These are phyloP conservation scores for Forbesichthys agassizii DNA, from an alignment of 2,113 vertebrate genomes.

Conservation along the genomic window DNA sequence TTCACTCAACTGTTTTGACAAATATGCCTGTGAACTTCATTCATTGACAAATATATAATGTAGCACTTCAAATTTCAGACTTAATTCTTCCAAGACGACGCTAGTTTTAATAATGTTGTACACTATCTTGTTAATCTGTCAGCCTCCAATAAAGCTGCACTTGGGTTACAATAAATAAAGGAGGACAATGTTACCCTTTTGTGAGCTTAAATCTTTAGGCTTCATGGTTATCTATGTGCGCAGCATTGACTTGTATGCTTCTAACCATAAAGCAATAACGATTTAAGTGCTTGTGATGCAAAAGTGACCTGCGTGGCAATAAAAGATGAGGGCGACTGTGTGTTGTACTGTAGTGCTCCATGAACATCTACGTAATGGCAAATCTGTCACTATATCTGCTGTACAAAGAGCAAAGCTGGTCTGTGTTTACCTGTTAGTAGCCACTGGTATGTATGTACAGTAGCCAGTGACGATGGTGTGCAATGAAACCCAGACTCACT, in stretches of 20 bases:
- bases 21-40: constrained; percentile 61
- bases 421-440: constrained; percentile 50
- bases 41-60: constrained; percentile 62
- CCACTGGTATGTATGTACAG: constrained; percentile 33
- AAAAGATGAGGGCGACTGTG: constrained; percentile 68
- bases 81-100: constrained; percentile 50
- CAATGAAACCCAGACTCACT: constrained; percentile 16
- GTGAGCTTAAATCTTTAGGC: constrained; percentile 60
- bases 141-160: constrained; percentile 54
- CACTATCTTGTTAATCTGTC: constrained; percentile 41
- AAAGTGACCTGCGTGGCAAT: constrained; percentile 72
- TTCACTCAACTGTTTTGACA: constrained; percentile 40
- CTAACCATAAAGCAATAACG: constrained; percentile 75
- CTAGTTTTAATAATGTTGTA: constrained; percentile 33
- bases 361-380: constrained; percentile 40
- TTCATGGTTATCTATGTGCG: constrained; percentile 63
- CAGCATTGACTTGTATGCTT: constrained; percentile 63
- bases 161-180: constrained; percentile 33
- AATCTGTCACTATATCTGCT: constrained; percentile 55
- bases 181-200: constrained; percentile 39
- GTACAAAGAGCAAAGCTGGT: constrained; percentile 58
- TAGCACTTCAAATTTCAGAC: constrained; percentile 62
- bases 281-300: constrained; percentile 69
- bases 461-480: constrained; percentile 32
- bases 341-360: constrained; percentile 62